phyloP scores from a whole-genome alignment of 2,888 invertebrate species.

The Ashinkailepas kermadecensis region DNA sequence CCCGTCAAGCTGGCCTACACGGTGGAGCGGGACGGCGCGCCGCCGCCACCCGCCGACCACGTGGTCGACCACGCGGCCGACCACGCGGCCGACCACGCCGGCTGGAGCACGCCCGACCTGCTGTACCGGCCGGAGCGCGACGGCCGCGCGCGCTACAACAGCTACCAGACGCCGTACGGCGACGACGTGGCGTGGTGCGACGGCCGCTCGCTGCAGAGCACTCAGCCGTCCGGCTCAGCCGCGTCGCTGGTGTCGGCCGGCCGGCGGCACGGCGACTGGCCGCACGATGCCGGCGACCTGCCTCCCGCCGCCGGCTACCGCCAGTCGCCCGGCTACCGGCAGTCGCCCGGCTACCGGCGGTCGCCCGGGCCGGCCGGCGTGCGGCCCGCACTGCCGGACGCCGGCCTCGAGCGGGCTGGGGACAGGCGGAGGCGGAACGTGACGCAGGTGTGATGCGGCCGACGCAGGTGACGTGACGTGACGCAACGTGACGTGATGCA shows the following conservation, averaged over 20 bases:
- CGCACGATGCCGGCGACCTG: background rate
- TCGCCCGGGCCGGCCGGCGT: background rate
- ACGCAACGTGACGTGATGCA: no score
- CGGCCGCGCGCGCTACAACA: slow-evolving; percentile 7
- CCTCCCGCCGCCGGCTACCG: background rate
- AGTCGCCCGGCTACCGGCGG: background rate
- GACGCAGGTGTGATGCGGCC: slow-evolving; percentile 27
- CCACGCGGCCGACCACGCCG: background rate
- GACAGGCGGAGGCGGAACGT: slow-evolving; percentile 34
- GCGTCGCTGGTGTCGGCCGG: slow-evolving; percentile 28
- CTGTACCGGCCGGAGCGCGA: no score
- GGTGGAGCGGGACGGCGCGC: background rate
- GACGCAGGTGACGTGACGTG: no score
- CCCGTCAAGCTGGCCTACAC: background rate
- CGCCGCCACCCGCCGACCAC: background rate
- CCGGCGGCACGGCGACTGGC: background rate
- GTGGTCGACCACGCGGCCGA: background rate
- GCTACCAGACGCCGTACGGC: slow-evolving; percentile 26
- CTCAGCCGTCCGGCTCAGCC: slow-evolving; percentile 32
- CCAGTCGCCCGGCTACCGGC: background rate
- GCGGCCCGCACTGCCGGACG: background rate
- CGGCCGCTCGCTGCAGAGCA: slow-evolving; percentile 31
- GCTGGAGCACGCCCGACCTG: background rate
- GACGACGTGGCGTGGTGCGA: slow-evolving; percentile 26
- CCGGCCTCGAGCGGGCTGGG: slow-evolving; percentile 10